Percentiles rank a stretch among this genome's conserved stretches.
Evolutionary conservation across 2,797 vertebrate genomes (phyloP).

Genomic region (Coendou prehensilis): DNA sequence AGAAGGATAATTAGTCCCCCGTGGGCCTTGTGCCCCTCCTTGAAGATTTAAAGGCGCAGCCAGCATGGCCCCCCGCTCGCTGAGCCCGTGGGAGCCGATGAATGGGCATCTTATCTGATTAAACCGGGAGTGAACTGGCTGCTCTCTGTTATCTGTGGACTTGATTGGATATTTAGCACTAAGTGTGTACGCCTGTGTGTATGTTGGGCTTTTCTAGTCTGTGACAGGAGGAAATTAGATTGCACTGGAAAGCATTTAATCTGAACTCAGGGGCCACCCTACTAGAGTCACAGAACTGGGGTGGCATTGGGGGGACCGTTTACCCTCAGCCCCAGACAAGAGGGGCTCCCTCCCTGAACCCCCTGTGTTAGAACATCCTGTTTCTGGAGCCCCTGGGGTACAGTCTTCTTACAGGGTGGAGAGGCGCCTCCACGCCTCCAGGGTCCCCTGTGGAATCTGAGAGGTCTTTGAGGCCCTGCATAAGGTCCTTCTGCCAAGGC

Average conservation of each 20-base stretch:
- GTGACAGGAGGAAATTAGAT: constrained; percentile 88
- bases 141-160: constrained; percentile 74
- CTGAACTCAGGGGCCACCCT: constrained; percentile 51
- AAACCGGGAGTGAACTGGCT: constrained; percentile 85
- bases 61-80: neutral
- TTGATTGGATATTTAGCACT: constrained; percentile 73
- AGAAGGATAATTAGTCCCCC: constrained; percentile 73
- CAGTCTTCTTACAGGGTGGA: neutral
- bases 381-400: neutral
- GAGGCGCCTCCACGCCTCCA: rapidly evolving
- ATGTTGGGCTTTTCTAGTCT: constrained; percentile 74
- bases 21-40: constrained; percentile 11
- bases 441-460: neutral
- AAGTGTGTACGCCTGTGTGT: neutral
- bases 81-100: constrained; percentile 58
- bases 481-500: neutral
- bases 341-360: neutral
- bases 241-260: constrained; percentile 86
- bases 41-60: constrained; percentile 81
- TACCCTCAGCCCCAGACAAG: neutral
- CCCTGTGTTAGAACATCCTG: neutral
- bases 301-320: neutral
- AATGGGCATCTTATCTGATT: constrained; percentile 87
- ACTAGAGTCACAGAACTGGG: constrained; percentile 69
- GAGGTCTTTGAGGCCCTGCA: neutral